Conservation (phyloP, 2,113 vertebrate genomes). For the Mustelus asterias region DNA sequence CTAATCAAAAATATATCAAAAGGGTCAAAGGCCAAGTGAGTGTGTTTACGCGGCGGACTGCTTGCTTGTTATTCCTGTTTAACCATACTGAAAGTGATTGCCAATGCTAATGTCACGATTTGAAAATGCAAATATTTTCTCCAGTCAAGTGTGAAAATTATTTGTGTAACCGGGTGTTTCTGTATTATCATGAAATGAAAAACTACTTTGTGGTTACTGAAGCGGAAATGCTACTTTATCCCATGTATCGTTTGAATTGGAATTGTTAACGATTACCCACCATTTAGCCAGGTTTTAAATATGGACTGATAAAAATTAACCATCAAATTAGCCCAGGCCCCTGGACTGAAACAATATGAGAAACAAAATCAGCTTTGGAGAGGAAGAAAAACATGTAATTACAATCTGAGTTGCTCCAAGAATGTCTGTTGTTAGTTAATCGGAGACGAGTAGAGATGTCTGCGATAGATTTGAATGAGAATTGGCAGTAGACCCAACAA, state of each 20-base stretch:
- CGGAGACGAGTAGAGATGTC: not conserved
- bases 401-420: not conserved
- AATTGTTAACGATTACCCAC: not conserved
- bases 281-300: not conserved
- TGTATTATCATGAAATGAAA: constrained; percentile 11
- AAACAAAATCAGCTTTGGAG: not conserved
- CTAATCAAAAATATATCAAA: not conserved
- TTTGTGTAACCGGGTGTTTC: not conserved
- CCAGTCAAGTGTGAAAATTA: constrained; percentile 15
- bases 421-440: not conserved
- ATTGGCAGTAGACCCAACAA: no score
- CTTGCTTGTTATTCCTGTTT: not conserved
- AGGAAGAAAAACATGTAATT: not conserved
- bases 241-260: not conserved
- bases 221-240: not conserved
- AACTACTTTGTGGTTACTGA: not conserved
- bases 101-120: constrained; percentile 3
- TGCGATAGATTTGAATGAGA: not conserved
- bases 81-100: not conserved
- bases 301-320: not conserved
- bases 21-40: not conserved
- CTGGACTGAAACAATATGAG: not conserved
- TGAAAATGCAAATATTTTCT: constrained; percentile 20
- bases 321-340: not conserved
- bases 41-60: not conserved